A percentile compares a stretch with the other conserved stretches of the same genome.
Conservation (phyloP, 2,888 invertebrate species). For the Flabesymbios commensalis region DNA sequence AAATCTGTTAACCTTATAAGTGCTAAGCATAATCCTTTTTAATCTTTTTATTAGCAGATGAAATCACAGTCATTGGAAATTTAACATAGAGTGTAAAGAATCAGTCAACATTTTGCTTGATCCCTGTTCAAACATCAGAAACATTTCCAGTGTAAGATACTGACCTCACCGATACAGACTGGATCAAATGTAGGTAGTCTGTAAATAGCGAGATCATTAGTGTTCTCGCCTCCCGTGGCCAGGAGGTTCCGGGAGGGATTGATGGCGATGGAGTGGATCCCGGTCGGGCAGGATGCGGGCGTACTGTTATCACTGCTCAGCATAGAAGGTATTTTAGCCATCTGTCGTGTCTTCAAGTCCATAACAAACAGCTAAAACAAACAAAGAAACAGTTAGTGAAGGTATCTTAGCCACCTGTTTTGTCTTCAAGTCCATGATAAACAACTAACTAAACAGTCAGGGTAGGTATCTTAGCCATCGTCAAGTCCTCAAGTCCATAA, state of each 20-base stretch:
- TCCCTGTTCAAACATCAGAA: too few species aligned
- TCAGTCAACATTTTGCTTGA: too few species aligned
- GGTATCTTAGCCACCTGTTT: constrained; percentile 88
- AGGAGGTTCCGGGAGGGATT: constrained; percentile 86
- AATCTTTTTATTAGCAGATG: too few species aligned
- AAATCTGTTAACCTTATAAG: too few species aligned
- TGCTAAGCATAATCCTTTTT: too few species aligned
- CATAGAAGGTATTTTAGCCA: constrained; percentile 85
- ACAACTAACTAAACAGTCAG: too few species aligned
- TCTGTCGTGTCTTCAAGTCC: constrained; percentile 82
- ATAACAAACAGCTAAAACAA: constrained; percentile 80
- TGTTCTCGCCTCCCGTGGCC: constrained; percentile 89
- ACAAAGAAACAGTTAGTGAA: constrained; percentile 69
- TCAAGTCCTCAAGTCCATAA: too few species aligned
- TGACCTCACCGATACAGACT: constrained; percentile 84
- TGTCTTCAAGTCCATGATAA: constrained; percentile 89
- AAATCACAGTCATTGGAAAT: too few species aligned
- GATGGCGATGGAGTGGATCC: constrained; percentile 90
- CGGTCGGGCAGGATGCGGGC: constrained; percentile 67
- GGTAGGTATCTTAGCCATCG: too few species aligned
- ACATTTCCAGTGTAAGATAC: too few species aligned
- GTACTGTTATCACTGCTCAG: constrained; percentile 62
- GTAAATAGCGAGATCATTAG: constrained; percentile 88
- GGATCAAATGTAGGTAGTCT: constrained; percentile 92
- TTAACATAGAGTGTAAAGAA: too few species aligned